phyloP scores from a whole-genome alignment of 2,888 invertebrate species.

The Adela reaumurella region DNA sequence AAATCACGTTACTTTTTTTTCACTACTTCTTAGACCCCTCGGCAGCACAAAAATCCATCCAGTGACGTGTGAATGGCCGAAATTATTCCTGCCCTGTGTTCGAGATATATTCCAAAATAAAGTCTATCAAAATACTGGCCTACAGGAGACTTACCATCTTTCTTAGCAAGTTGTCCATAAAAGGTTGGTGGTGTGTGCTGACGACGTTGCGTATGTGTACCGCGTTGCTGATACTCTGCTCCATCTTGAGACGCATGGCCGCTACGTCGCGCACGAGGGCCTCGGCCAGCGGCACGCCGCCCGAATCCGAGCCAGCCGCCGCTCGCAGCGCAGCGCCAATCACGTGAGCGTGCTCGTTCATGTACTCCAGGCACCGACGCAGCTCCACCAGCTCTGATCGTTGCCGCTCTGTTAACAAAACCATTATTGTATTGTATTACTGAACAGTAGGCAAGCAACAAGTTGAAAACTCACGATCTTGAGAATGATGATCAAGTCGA shows the following conservation, averaged over 20 bases:
- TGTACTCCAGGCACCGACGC: conserved; percentile 45
- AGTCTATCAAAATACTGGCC: too few relatives aligned
- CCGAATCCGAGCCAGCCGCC: conserved; percentile 17
- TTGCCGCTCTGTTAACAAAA: conserved; percentile 30
- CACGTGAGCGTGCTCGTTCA: conserved; percentile 45
- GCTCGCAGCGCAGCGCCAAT: conserved; percentile 43
- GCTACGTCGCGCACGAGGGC: conserved; percentile 43
- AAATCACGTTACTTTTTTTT: too few relatives aligned
- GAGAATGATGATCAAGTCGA: too few relatives aligned
- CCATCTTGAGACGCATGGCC: conserved; percentile 48
- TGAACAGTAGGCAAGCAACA: too few relatives aligned
- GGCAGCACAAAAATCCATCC: too few relatives aligned
- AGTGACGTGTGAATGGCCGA: too few relatives aligned
- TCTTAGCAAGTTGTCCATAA: conserved; percentile 48
- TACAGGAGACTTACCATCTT: conserved; percentile 43
- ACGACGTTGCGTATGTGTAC: conserved; percentile 39
- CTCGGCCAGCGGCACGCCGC: conserved; percentile 34
- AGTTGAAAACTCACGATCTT: too few relatives aligned
- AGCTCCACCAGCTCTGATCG: conserved; percentile 41
- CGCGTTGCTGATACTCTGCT: conserved; percentile 48
- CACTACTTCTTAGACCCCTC: too few relatives aligned
- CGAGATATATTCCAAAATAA: too few relatives aligned
- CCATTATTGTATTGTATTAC: too few relatives aligned
- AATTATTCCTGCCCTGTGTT: too few relatives aligned
- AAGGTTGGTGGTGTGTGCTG: conserved; percentile 38